Evolutionary conservation across 2,888 invertebrate genomes (phyloP).

Genomic region (Drosophila sordidula): DNA sequence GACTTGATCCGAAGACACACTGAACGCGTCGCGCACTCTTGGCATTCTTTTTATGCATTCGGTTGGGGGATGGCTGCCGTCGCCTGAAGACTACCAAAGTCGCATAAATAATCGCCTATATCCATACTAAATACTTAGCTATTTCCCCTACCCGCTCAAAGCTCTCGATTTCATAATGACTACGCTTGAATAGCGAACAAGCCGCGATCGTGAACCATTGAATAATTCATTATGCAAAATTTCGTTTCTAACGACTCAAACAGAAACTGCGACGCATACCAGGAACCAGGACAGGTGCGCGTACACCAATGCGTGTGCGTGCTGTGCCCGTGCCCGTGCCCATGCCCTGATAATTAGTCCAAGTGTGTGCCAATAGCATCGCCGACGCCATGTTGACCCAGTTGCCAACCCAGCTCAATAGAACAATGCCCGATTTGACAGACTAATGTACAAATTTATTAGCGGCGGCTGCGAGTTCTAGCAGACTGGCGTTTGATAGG

Average conservation of each 20-base stretch:
- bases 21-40: conserved; percentile 61
- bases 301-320: conserved; percentile 8
- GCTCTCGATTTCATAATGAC: conserved; percentile 47
- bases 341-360: conserved; percentile 59
- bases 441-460: not conserved
- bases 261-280: conserved; percentile 53
- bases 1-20: conserved; percentile 66
- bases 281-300: conserved; percentile 47
- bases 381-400: conserved; percentile 50
- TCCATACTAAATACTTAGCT: conserved; percentile 49
- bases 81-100: conserved; percentile 15
- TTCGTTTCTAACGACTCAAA: conserved; percentile 34
- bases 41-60: conserved; percentile 64
- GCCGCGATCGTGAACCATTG: conserved; percentile 33
- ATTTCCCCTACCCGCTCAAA: conserved; percentile 1
- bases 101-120: conserved; percentile 66
- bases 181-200: conserved; percentile 14
- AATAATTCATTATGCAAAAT: conserved; percentile 72
- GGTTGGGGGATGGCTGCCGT: conserved; percentile 1
- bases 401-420: conserved; percentile 47
- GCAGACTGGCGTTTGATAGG: not conserved
- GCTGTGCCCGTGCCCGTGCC: conserved; percentile 18
- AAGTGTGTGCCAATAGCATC: conserved; percentile 48
- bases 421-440: not conserved
- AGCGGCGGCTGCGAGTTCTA: not conserved